Conservation (phyloP, 2,888 invertebrate genomes). For the Gandaritis pyraliata region DNA sequence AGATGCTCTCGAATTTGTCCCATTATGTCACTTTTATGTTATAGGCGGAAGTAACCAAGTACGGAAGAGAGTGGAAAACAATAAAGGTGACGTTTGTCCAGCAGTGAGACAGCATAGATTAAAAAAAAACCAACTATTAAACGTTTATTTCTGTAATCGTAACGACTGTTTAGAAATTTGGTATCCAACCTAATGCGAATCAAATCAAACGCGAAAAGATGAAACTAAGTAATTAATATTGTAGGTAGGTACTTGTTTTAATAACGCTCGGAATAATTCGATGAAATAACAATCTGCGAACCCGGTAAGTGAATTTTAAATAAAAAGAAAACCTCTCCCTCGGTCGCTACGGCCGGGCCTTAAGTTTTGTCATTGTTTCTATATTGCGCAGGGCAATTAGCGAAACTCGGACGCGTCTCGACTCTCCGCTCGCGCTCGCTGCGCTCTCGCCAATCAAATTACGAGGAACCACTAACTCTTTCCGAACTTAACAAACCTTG, state of each 20-base stretch:
- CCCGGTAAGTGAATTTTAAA: slow-evolving; percentile 81
- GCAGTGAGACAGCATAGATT: too few species aligned
- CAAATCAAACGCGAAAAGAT: slow-evolving; percentile 27
- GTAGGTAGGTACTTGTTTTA: slow-evolving; percentile 63
- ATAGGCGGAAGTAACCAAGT: too few species aligned
- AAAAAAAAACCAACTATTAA: neutral
- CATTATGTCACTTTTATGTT: neutral
- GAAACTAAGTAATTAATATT: slow-evolving; percentile 67
- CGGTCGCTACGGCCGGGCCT: slow-evolving; percentile 64
- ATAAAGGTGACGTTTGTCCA: too few species aligned
- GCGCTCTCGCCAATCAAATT: slow-evolving; percentile 75
- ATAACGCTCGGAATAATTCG: slow-evolving; percentile 66
- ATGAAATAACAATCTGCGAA: slow-evolving; percentile 77
- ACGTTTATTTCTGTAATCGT: neutral
- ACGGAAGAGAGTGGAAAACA: too few species aligned
- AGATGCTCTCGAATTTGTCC: neutral
- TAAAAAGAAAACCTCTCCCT: slow-evolving; percentile 71
- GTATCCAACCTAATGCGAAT: slow-evolving; percentile 18
- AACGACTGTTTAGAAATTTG: slow-evolving; percentile 7
- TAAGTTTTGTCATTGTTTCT: slow-evolving; percentile 83
- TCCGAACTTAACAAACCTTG: slow-evolving; percentile 66
- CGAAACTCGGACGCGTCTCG: slow-evolving; percentile 67
- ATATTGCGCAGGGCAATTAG: slow-evolving; percentile 82
- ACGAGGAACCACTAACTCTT: slow-evolving; percentile 61
- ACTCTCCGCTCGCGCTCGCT: slow-evolving; percentile 57